Evolutionary conservation across 2,113 vertebrate genomes (phyloP).

Genomic region (Leptocoma aspasia): DNA sequence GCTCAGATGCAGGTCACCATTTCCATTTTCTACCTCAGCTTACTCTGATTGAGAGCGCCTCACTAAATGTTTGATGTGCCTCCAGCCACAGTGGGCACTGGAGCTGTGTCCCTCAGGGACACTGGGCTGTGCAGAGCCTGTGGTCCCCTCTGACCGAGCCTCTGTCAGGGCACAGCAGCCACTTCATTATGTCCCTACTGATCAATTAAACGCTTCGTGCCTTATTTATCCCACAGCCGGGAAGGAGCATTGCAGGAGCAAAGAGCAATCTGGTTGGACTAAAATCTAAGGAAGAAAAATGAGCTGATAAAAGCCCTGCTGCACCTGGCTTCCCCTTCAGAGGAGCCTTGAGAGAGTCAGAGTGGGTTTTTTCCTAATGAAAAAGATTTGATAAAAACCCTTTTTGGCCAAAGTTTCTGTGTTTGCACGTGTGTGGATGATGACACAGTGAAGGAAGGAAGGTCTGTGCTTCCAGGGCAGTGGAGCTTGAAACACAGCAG

Average conservation of each 20-base stretch:
- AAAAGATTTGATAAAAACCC: not conserved
- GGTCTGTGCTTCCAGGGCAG: not conserved
- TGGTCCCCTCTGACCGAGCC: not conserved
- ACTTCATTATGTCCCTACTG: slow-evolving; percentile 28
- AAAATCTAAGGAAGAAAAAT: slow-evolving; percentile 38
- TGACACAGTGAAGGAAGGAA: rapidly evolving
- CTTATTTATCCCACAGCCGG: not conserved
- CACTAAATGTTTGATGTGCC: not conserved
- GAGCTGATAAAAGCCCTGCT: not conserved
- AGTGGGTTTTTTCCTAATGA: not conserved
- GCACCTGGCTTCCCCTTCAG: not conserved
- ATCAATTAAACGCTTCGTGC: slow-evolving; percentile 3
- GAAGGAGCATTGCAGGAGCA: not conserved
- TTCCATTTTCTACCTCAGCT: not conserved
- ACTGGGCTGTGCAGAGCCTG: not conserved
- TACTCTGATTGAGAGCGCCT: not conserved
- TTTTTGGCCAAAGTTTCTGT: not conserved
- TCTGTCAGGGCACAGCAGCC: not conserved
- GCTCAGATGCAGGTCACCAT: not conserved
- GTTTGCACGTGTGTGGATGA: rapidly evolving
- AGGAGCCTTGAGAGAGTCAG: not conserved
- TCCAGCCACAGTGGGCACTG: not conserved
- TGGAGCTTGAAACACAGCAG: rapidly evolving
- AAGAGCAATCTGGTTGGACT: not conserved
- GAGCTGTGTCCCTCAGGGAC: rapidly evolving